Percentiles rank a stretch among this genome's conserved stretches.
Conservation (phyloP, 2,888 invertebrate species). For the Chrysodeixis includens region DNA sequence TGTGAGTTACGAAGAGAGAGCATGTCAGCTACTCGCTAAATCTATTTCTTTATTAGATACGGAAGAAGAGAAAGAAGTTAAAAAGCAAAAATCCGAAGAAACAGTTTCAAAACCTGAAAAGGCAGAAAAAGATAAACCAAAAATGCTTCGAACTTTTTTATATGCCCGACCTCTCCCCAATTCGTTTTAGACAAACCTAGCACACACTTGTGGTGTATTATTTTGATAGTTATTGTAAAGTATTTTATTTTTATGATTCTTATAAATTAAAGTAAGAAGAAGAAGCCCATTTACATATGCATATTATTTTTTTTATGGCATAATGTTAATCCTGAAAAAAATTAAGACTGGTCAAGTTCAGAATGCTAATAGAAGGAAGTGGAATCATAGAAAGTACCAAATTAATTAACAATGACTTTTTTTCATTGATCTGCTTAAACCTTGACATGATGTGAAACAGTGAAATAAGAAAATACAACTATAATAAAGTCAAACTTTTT, state of each 20-base stretch:
- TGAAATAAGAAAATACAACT: too few species aligned
- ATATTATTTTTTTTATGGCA: not conserved
- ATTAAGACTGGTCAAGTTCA: too few species aligned
- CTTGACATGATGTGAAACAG: too few species aligned
- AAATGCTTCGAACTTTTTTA: conserved; percentile 40
- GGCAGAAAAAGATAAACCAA: not conserved
- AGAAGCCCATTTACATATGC: not conserved
- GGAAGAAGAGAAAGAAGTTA: conserved; percentile 41
- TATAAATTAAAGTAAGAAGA: not conserved
- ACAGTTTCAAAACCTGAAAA: not conserved
- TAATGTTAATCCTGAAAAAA: too few species aligned
- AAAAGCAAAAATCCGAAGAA: conserved; percentile 1
- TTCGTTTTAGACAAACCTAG: not conserved
- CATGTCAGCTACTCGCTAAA: conserved; percentile 65
- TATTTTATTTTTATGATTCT: not conserved
- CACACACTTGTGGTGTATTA: not conserved
- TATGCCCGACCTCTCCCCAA: conserved; percentile 23
- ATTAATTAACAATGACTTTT: too few species aligned
- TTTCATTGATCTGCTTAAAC: too few species aligned
- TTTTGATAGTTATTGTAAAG: conserved; percentile 1
- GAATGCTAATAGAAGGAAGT: too few species aligned
- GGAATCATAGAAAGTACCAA: too few species aligned
- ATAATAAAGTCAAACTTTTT: too few species aligned
- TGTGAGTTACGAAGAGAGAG: conserved; percentile 66
- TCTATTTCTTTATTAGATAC: conserved; percentile 71